Evolutionary conservation across 2,888 invertebrate species (phyloP).

Genomic region (Suillia variegata): DNA sequence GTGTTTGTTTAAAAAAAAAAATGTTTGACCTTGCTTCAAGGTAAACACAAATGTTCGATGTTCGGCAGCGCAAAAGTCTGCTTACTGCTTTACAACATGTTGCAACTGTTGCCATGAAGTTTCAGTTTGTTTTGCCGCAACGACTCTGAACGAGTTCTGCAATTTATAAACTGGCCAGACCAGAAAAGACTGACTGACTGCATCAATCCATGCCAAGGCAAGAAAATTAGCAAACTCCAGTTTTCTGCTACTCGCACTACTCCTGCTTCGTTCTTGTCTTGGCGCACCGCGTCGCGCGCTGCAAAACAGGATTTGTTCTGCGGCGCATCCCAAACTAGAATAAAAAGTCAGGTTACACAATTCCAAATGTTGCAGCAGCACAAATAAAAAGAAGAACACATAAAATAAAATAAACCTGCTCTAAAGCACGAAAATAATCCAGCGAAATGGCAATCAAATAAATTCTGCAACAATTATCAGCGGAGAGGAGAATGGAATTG

Average conservation of each 20-base stretch:
- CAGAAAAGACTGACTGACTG: neutral
- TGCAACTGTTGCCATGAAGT: neutral
- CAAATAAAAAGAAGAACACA: neutral
- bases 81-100: too few relatives aligned
- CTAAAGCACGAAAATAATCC: too few relatives aligned
- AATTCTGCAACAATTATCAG: neutral
- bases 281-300: too few relatives aligned
- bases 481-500: neutral
- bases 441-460: slow-evolving; percentile 3
- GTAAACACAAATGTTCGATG: neutral
- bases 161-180: neutral
- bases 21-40: slow-evolving; percentile 3
- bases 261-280: too few relatives aligned
- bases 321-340: neutral
- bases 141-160: neutral
- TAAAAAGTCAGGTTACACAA: neutral
- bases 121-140: neutral
- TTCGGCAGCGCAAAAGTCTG: too few relatives aligned
- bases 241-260: too few relatives aligned
- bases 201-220: neutral
- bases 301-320: neutral
- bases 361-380: neutral
- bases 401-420: neutral
- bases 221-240: neutral
- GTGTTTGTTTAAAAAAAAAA: too few relatives aligned